phyloP scores from a whole-genome alignment of 2,888 invertebrate genomes.

The Germaria angustata region DNA sequence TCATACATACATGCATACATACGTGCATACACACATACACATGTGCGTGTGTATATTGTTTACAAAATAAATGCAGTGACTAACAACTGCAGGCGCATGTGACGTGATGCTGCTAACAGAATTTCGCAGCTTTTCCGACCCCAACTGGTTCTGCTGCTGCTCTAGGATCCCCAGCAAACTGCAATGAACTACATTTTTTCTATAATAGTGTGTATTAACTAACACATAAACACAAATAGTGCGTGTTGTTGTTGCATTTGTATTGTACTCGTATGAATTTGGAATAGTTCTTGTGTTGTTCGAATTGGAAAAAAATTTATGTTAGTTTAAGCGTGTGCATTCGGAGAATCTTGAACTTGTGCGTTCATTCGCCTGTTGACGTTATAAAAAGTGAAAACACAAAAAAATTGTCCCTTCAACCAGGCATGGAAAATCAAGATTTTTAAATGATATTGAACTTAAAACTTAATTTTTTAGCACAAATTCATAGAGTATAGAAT shows the following conservation, averaged over 20 bases:
- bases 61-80: not conserved
- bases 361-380: slow-evolving; percentile 66
- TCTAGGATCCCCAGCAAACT: slow-evolving; percentile 77
- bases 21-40: not conserved
- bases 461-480: not conserved
- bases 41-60: too few species aligned
- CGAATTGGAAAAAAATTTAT: not conserved
- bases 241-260: slow-evolving; percentile 21
- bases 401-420: slow-evolving; percentile 40
- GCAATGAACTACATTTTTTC: slow-evolving; percentile 75
- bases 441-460: not conserved
- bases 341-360: slow-evolving; percentile 77
- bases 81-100: not conserved
- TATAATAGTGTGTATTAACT: slow-evolving; percentile 50
- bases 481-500: too few species aligned
- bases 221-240: not conserved
- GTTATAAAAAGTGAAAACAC: slow-evolving; percentile 48
- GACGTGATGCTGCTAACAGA: not conserved
- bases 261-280: slow-evolving; percentile 12
- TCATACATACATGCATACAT: too few species aligned
- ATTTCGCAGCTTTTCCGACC: not conserved
- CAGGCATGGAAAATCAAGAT: not conserved
- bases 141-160: not conserved
- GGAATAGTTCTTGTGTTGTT: slow-evolving; percentile 13
- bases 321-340: not conserved